Conservation (phyloP, 2,888 invertebrate species). For the Apodemia hepburni region DNA sequence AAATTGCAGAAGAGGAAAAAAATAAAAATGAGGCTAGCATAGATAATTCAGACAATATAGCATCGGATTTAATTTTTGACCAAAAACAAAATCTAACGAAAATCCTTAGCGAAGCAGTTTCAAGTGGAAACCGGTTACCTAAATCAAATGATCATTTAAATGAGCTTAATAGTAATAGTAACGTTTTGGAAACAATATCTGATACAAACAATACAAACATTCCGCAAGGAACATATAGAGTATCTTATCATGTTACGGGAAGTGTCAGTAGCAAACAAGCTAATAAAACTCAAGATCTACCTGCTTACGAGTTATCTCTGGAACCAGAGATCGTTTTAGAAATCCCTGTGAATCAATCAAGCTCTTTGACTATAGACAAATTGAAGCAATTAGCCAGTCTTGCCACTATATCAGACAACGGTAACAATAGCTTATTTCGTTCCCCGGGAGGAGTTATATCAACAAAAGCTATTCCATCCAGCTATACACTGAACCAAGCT, state of each 20-base stretch:
- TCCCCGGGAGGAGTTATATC: conserved; percentile 75
- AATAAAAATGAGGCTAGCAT: conserved; percentile 36
- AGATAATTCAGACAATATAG: conserved; percentile 35
- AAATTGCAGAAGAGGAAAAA: conserved; percentile 34
- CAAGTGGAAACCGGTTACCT: conserved; percentile 54
- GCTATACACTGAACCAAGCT: conserved; percentile 81
- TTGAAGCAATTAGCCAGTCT: conserved; percentile 78
- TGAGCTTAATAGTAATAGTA: conserved; percentile 31
- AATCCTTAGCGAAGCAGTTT: conserved; percentile 29
- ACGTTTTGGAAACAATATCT: conserved; percentile 27
- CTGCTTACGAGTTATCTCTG: conserved; percentile 64
- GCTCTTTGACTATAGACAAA: conserved; percentile 63
- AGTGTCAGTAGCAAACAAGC: conserved; percentile 73
- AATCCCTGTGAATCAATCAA: conserved; percentile 65
- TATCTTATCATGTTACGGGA: conserved; percentile 72
- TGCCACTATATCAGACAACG: conserved; percentile 75
- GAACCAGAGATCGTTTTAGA: conserved; percentile 70
- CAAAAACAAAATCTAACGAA: conserved; percentile 33
- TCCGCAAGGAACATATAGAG: conserved; percentile 68
- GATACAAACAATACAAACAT: conserved; percentile 41
- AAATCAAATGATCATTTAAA: conserved; percentile 60
- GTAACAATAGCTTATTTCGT: conserved; percentile 72
- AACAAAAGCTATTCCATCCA: conserved; percentile 81
- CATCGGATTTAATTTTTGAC: conserved; percentile 40
- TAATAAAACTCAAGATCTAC: conserved; percentile 63